A percentile compares a stretch with the other conserved stretches of the same genome.
These are phyloP conservation scores for Antechinus flavipes DNA, from an alignment of 2,113 vertebrate genomes.

Conservation along the genomic window DNA sequence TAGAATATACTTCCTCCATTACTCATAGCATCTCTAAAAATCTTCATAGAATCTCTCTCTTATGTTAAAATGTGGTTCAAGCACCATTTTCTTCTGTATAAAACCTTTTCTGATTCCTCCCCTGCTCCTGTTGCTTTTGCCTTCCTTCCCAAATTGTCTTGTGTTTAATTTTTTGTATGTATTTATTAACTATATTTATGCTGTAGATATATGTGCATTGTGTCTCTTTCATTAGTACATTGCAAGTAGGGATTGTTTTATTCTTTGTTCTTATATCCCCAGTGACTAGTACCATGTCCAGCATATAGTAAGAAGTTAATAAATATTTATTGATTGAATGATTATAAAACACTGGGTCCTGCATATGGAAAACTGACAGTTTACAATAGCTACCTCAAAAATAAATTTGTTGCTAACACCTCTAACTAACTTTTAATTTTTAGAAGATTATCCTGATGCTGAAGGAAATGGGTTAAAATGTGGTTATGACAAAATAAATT, in stretches of 20 bases:
- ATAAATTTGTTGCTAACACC: not conserved
- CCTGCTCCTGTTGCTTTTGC: not conserved
- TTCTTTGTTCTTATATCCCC: not conserved
- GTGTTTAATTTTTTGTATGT: not conserved
- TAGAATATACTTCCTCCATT: not conserved
- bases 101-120: not conserved
- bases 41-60: not conserved
- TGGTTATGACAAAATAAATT: not conserved
- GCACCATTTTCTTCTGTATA: not conserved
- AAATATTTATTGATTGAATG: not conserved
- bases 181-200: not conserved
- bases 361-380: not conserved
- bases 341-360: not conserved
- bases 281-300: not conserved
- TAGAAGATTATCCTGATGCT: not conserved
- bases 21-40: not conserved
- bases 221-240: not conserved
- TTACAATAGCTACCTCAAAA: not conserved
- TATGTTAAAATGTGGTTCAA: not conserved
- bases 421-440: not conserved
- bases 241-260: not conserved
- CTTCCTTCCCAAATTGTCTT: not conserved
- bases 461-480: not conserved
- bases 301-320: not conserved
- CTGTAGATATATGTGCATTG: not conserved